These are phyloP conservation scores for Scaptomyza tumidula DNA, from an alignment of 2,888 invertebrate species.

Conservation along the genomic window DNA sequence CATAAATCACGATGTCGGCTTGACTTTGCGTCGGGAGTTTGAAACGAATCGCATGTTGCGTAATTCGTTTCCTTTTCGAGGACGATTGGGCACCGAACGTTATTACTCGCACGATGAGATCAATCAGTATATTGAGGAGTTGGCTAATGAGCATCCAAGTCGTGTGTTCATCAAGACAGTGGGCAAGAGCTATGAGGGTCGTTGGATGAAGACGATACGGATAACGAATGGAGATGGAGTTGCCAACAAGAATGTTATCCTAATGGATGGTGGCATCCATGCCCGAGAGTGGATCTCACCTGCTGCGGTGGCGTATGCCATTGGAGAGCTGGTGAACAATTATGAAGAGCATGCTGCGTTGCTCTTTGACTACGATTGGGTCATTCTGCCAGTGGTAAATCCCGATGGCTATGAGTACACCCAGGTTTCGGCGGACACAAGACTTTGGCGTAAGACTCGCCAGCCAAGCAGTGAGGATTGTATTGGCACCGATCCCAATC, in stretches of 20 bases:
- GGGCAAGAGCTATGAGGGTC: constrained; percentile 87
- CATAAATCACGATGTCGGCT: constrained; percentile 61
- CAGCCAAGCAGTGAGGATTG: constrained; percentile 67
- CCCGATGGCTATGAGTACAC: constrained; percentile 89
- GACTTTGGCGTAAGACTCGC: constrained; percentile 86
- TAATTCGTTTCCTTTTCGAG: constrained; percentile 44
- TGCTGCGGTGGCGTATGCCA: constrained; percentile 86
- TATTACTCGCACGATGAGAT: constrained; percentile 83
- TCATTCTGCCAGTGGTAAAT: constrained; percentile 88
- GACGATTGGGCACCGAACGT: constrained; percentile 64
- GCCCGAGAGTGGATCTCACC: constrained; percentile 89
- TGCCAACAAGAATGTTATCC: constrained; percentile 84
- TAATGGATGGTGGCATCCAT: constrained; percentile 87
- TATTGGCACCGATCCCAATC: constrained; percentile 87
- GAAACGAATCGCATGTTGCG: constrained; percentile 42
- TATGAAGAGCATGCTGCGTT: constrained; percentile 83
- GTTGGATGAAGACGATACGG: constrained; percentile 86
- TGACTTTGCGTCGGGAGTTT: constrained; percentile 48
- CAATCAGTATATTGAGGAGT: constrained; percentile 84
- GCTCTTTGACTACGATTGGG: constrained; percentile 87
- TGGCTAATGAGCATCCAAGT: constrained; percentile 85
- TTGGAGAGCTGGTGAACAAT: constrained; percentile 86
- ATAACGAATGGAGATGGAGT: constrained; percentile 85
- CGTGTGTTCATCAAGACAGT: constrained; percentile 86
- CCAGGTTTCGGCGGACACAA: constrained; percentile 68